A percentile compares a stretch with the other conserved stretches of the same genome.
Evolutionary conservation across 2,888 invertebrate genomes (phyloP).

Genomic region (Mongoloraphidia duomilia): DNA sequence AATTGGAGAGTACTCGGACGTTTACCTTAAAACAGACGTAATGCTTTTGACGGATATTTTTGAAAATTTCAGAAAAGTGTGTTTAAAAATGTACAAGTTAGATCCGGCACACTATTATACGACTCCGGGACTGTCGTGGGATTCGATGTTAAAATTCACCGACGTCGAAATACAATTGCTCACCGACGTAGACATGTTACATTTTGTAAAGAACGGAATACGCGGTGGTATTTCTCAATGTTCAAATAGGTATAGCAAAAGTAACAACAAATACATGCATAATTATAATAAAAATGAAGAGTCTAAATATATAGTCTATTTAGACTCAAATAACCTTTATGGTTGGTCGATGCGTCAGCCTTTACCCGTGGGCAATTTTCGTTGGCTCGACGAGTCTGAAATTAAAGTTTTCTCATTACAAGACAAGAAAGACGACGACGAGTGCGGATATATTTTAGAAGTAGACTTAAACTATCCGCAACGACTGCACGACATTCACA

Average conservation of each 20-base stretch:
- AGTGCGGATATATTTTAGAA: too few relatives aligned
- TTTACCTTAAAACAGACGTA: conserved; percentile 11
- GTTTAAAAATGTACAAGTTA: conserved; percentile 7
- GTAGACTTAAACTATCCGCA: too few relatives aligned
- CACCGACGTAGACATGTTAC: too few relatives aligned
- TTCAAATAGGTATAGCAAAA: too few relatives aligned
- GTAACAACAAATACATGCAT: too few relatives aligned
- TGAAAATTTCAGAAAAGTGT: conserved; percentile 11
- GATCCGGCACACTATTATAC: conserved; percentile 10
- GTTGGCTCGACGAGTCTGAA: conserved; percentile 9
- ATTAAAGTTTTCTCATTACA: neutral
- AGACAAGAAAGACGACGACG: too few relatives aligned
- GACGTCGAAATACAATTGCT: too few relatives aligned
- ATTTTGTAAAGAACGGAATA: neutral
- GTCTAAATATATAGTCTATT: conserved; percentile 13
- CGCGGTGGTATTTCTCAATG: neutral
- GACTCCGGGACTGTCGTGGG: too few relatives aligned
- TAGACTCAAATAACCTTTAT: conserved; percentile 14
- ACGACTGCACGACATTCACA: too few relatives aligned
- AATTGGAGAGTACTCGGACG: conserved; percentile 4
- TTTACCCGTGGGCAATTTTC: conserved; percentile 14
- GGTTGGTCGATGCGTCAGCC: conserved; percentile 5
- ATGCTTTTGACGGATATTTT: conserved; percentile 10
- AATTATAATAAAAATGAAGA: conserved; percentile 16
- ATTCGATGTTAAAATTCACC: too few relatives aligned